phyloP scores from a whole-genome alignment of 2,888 invertebrate genomes.

The Drosophila sordidapex region DNA sequence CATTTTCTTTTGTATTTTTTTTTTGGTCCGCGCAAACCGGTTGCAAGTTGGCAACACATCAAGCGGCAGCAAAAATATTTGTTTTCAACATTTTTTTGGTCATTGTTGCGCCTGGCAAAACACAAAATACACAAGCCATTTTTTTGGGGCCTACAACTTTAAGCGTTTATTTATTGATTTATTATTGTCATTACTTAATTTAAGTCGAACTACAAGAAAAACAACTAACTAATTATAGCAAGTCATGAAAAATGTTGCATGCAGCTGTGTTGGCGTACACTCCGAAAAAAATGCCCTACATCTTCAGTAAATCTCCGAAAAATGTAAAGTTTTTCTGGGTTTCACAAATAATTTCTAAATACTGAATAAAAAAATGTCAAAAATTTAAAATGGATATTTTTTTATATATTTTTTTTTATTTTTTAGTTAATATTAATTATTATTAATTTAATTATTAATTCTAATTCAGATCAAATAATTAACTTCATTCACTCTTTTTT shows the following conservation, averaged over 20 bases:
- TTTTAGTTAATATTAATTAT: neutral
- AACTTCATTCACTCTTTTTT: neutral
- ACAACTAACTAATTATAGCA: neutral
- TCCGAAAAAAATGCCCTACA: neutral
- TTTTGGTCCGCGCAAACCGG: conserved; percentile 38
- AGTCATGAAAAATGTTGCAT: conserved; percentile 24
- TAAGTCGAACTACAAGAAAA: neutral
- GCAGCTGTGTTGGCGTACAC: conserved; percentile 26
- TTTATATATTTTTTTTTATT: neutral
- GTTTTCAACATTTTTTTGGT: neutral
- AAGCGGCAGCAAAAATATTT: neutral
- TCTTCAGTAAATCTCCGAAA: neutral
- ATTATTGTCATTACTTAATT: neutral
- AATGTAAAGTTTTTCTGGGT: neutral
- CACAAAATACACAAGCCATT: neutral
- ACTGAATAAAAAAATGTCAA: no score
- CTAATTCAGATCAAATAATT: no score
- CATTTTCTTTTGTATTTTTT: conserved; percentile 6
- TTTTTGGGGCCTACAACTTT: neutral
- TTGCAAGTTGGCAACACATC: conserved; percentile 17
- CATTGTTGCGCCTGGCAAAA: neutral
- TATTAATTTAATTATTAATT: no score
- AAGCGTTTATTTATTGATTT: neutral
- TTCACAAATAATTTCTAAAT: neutral
- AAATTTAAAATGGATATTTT: neutral